These are phyloP conservation scores for Mormyrus proboscirostris DNA, from an alignment of 2,797 vertebrate species.

Conservation along the genomic window DNA sequence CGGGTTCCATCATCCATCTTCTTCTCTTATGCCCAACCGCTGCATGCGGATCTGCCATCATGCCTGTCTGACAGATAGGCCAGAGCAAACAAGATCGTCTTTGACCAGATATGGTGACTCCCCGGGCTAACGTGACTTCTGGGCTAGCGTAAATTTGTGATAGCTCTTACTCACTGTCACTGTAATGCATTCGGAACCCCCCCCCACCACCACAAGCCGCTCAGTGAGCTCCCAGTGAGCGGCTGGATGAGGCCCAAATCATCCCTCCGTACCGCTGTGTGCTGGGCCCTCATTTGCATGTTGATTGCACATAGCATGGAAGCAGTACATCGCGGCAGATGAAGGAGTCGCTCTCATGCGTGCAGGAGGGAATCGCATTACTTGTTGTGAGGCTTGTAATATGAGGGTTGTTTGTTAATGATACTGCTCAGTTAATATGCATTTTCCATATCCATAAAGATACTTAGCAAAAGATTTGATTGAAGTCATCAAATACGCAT, in stretches of 20 bases:
- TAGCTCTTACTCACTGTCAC: neutral
- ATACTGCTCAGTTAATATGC: neutral
- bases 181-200: neutral
- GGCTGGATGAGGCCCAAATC: neutral
- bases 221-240: neutral
- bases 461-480: neutral
- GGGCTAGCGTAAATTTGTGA: neutral
- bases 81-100: slow-evolving; percentile 19
- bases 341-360: slow-evolving; percentile 1
- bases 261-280: neutral
- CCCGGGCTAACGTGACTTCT: neutral
- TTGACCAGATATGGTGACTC: slow-evolving; percentile 14
- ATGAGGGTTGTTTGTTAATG: neutral
- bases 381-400: neutral
- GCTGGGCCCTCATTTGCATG: neutral
- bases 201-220: neutral
- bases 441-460: neutral
- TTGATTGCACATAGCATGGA: neutral
- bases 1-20: slow-evolving; percentile 6
- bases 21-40: neutral
- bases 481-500: neutral
- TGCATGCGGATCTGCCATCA: neutral
- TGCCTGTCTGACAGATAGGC: neutral
- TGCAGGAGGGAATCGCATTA: neutral
- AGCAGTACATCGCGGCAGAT: neutral